phyloP scores from a whole-genome alignment of 2,113 vertebrate species.

The Cyprinodon brontotheroides region DNA sequence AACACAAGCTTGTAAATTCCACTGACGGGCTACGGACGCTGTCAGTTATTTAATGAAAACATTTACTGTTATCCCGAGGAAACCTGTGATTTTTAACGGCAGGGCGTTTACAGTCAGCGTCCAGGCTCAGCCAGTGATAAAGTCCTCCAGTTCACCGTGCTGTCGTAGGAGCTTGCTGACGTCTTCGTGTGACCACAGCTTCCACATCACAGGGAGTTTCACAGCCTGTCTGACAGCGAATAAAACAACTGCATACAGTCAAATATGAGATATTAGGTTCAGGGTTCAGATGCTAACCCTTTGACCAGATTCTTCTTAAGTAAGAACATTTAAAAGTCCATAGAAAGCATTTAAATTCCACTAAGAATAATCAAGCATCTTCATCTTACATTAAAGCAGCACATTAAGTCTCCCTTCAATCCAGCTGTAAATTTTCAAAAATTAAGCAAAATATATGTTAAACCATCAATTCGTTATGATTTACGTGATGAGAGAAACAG shows the following conservation, averaged over 20 bases:
- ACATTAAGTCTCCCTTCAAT: neutral
- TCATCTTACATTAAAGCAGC: neutral
- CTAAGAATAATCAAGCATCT: neutral
- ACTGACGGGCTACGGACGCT: conserved; percentile 9
- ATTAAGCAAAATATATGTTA: neutral
- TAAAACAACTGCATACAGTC: conserved; percentile 7
- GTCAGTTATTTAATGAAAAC: conserved; percentile 9
- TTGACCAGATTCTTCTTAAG: neutral
- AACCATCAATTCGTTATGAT: conserved; percentile 20
- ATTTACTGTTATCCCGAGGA: conserved; percentile 17
- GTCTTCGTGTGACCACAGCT: conserved; percentile 63
- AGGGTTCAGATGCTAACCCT: neutral
- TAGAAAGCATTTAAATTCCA: neutral
- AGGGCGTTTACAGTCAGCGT: conserved; percentile 23
- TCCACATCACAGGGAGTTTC: conserved; percentile 74
- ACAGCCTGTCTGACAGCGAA: conserved; percentile 45
- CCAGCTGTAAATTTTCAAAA: too few species aligned
- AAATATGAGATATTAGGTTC: conserved; percentile 19
- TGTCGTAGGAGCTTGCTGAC: conserved; percentile 35
- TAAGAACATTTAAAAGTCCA: neutral
- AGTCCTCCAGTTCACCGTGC: conserved; percentile 4
- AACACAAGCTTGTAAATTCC: conserved; percentile 41
- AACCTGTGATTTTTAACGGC: neutral
- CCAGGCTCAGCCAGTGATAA: conserved; percentile 35
- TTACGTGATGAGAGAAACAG: neutral